Evolutionary conservation across 2,113 vertebrate species (phyloP).

Genomic region (Eupsittula cactorum): DNA sequence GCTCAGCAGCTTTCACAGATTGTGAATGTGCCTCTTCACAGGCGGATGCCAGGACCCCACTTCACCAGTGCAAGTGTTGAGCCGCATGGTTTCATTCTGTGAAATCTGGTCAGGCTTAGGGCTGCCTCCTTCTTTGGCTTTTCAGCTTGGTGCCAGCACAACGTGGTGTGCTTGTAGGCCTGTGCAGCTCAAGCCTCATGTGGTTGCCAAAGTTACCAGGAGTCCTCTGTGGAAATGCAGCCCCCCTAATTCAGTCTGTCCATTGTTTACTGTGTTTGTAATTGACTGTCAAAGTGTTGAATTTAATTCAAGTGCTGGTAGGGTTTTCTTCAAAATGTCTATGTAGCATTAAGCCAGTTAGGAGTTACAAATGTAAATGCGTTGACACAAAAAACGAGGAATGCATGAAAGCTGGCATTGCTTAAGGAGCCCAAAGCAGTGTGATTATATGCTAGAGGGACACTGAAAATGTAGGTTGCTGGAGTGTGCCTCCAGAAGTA

Average conservation of each 20-base stretch:
- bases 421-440: slow-evolving; percentile 28
- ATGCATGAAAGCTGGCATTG: not conserved
- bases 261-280: not conserved
- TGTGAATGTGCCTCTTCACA: not conserved
- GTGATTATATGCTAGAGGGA: not conserved
- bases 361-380: slow-evolving; percentile 44
- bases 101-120: not conserved
- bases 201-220: not conserved
- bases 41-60: not conserved
- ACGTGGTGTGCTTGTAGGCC: not conserved
- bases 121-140: not conserved
- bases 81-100: not conserved
- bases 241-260: not conserved
- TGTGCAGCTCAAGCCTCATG: not conserved
- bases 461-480: not conserved
- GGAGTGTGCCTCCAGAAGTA: not conserved
- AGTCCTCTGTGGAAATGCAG: not conserved
- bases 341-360: not conserved
- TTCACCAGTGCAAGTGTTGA: not conserved
- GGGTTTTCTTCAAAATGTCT: not conserved
- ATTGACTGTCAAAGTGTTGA: not conserved
- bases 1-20: not conserved
- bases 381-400: slow-evolving; percentile 16
- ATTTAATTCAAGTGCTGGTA: not conserved
- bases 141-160: not conserved